Evolutionary conservation across 2,888 invertebrate species (phyloP).

Genomic region (Ennomos fuscantarius): DNA sequence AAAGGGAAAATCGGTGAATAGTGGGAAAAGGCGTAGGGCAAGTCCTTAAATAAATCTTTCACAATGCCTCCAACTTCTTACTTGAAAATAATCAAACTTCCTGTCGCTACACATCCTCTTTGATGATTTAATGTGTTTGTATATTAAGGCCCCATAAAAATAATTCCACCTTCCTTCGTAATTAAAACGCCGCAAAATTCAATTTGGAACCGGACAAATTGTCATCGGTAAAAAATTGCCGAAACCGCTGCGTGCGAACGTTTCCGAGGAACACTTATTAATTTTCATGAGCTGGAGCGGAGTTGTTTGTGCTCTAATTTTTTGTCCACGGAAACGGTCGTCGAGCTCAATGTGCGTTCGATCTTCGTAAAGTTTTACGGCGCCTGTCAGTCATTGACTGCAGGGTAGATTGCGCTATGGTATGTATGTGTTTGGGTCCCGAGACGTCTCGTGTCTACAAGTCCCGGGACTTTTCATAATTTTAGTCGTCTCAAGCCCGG

Average conservation of each 20-base stretch:
- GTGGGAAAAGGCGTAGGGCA: too few species aligned
- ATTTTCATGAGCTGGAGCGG: slow-evolving; percentile 64
- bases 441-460: too few species aligned
- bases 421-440: slow-evolving; percentile 45
- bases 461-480: too few species aligned
- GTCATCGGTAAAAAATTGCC: slow-evolving; percentile 44
- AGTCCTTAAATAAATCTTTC: too few species aligned
- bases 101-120: too few species aligned
- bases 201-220: slow-evolving; percentile 56
- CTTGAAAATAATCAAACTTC: too few species aligned
- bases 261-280: slow-evolving; percentile 63
- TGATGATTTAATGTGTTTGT: slow-evolving; percentile 24
- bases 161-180: slow-evolving; percentile 38
- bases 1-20: too few species aligned
- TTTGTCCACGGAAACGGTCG: slow-evolving; percentile 36
- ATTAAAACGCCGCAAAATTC: slow-evolving; percentile 54
- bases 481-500: too few species aligned
- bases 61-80: too few species aligned
- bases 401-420: slow-evolving; percentile 39
- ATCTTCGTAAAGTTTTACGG: slow-evolving; percentile 53
- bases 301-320: slow-evolving; percentile 47
- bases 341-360: slow-evolving; percentile 46
- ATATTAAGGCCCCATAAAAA: slow-evolving; percentile 30
- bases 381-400: slow-evolving; percentile 42
- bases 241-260: slow-evolving; percentile 35